Conservation (phyloP, 2,888 invertebrate species). For the Lepidochrysops patricia region DNA sequence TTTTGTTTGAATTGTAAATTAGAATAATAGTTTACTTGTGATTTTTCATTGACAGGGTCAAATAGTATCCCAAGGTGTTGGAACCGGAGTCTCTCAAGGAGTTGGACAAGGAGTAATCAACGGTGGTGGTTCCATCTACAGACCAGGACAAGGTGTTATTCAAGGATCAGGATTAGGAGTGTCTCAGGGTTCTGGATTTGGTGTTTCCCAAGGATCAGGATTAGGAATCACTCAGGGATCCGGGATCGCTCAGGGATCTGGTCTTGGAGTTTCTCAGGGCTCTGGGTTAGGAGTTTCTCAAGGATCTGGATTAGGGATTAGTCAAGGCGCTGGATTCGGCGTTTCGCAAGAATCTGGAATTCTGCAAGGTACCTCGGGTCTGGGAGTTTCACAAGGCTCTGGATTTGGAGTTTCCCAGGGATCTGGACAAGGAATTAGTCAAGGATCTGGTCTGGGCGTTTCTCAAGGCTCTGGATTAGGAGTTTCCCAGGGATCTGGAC, state of each 20-base stretch:
- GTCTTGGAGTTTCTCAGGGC: neutral
- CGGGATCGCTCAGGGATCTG: neutral
- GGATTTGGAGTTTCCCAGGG: slow-evolving; percentile 9
- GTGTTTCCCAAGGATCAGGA: slow-evolving; percentile 20
- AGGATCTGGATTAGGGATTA: slow-evolving; percentile 21
- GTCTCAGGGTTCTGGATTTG: slow-evolving; percentile 21
- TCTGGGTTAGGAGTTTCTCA: slow-evolving; percentile 14
- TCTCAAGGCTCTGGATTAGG: slow-evolving; percentile 33
- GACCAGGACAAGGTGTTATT: slow-evolving; percentile 10
- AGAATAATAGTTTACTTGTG: too few species aligned
- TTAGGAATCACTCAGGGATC: neutral
- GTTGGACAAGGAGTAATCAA: slow-evolving; percentile 19
- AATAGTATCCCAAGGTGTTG: slow-evolving; percentile 15
- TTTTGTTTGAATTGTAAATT: too few species aligned
- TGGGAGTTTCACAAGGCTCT: slow-evolving; percentile 9
- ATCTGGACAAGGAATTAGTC: too few species aligned
- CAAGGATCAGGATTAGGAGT: slow-evolving; percentile 19
- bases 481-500: slow-evolving; percentile 32
- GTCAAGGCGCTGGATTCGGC: slow-evolving; percentile 18
- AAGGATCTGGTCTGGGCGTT: slow-evolving; percentile 16
- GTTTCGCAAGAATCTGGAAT: neutral
- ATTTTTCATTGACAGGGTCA: slow-evolving; percentile 15
- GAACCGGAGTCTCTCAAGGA: slow-evolving; percentile 11
- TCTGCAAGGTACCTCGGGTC: too few species aligned
- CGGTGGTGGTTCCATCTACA: slow-evolving; percentile 16